Evolutionary conservation across 2,888 invertebrate species (phyloP).

Genomic region (Rhopalosiphum nymphaeae): DNA sequence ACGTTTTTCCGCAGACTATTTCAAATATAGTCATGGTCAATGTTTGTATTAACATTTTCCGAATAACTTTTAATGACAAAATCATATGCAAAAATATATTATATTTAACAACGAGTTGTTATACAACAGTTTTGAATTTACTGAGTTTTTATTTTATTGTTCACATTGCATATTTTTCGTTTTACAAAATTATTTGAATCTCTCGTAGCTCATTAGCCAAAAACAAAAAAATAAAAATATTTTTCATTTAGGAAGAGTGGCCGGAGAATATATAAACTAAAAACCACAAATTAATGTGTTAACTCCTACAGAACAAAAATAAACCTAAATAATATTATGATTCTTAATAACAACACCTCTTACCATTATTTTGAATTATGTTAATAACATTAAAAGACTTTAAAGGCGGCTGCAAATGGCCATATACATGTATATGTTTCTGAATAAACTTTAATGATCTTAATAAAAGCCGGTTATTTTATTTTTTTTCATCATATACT

Average conservation of each 20-base stretch:
- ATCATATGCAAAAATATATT: neutral
- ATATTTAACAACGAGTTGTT: neutral
- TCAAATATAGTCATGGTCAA: neutral
- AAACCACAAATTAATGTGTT: slow-evolving; percentile 7
- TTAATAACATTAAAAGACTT: slow-evolving; percentile 53
- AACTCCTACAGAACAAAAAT: neutral
- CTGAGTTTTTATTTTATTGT: neutral
- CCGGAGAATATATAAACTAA: neutral
- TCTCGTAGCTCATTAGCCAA: neutral
- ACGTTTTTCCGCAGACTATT: neutral
- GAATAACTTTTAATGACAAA: neutral
- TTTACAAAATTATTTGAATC: neutral
- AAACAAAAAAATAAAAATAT: neutral
- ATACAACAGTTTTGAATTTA: neutral
- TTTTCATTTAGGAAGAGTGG: neutral
- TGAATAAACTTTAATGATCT: slow-evolving; percentile 59
- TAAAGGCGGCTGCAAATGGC: slow-evolving; percentile 16
- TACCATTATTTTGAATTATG: slow-evolving; percentile 61
- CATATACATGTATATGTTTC: slow-evolving; percentile 4
- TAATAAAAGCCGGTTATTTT: slow-evolving; percentile 55
- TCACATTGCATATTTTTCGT: neutral
- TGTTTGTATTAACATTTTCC: neutral
- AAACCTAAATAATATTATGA: slow-evolving; percentile 38
- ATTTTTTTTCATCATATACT: slow-evolving; percentile 34
- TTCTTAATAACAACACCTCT: slow-evolving; percentile 52